These are phyloP conservation scores for Opisthograptis luteolata DNA, from an alignment of 2,888 invertebrate genomes.

Conservation along the genomic window DNA sequence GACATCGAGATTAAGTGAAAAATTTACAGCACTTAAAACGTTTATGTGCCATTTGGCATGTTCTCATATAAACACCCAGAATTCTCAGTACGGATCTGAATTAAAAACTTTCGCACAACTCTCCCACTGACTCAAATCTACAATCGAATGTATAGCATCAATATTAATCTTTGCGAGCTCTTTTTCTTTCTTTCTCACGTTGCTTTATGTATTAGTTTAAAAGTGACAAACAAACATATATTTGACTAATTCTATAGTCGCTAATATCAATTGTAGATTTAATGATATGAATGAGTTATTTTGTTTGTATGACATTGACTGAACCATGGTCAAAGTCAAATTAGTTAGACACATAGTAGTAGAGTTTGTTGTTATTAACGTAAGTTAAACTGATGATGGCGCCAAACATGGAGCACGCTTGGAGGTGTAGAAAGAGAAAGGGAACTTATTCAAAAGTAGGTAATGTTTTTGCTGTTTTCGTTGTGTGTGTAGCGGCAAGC, in stretches of 20 bases:
- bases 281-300: conserved; percentile 30
- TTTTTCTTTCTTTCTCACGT: conserved; percentile 10
- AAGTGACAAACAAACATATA: neutral
- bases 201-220: conserved; percentile 2
- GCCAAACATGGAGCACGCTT: conserved; percentile 64
- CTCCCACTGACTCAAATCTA: conserved; percentile 24
- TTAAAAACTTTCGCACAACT: conserved; percentile 49
- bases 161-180: neutral
- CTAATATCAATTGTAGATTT: conserved; percentile 15
- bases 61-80: conserved; percentile 61
- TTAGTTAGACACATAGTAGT: conserved; percentile 43
- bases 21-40: conserved; percentile 72
- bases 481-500: conserved; percentile 61
- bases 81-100: conserved; percentile 53
- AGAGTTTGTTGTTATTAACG: conserved; percentile 55
- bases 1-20: conserved; percentile 59
- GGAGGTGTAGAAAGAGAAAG: conserved; percentile 83
- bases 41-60: conserved; percentile 72
- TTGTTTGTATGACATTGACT: conserved; percentile 45
- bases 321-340: conserved; percentile 56
- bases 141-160: conserved; percentile 13
- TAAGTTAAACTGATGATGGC: conserved; percentile 63
- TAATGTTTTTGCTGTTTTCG: conserved; percentile 81
- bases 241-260: neutral
- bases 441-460: conserved; percentile 83